Base-by-base conservation (phyloP, 2,113 vertebrate species). In the Platanista minor region DNA sequence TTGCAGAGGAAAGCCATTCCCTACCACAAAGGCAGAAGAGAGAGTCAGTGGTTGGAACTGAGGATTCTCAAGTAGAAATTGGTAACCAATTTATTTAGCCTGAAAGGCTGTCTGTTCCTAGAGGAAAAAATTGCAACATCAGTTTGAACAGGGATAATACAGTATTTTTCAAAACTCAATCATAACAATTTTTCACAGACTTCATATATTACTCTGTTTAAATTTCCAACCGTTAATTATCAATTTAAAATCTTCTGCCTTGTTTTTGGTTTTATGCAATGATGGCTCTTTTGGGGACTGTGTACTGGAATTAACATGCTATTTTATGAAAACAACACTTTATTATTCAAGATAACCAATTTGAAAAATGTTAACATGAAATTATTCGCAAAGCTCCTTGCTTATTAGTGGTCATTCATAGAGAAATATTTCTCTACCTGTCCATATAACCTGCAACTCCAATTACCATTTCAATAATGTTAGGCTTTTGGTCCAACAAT, bases 241-340 rank as follows among this genome's bases (percentile, higher is more conserved):
- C 72, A 77, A 18, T 78, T 95, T 87, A 91, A 92, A 81, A 66
- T 10, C 39, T 75, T 83, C 31, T 31, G 8, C 6, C 72, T 39
- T 90, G n/a, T 29, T 86, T 87, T 95, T 66, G 21, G 31, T 82
- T 91, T 87, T 78, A 49, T 64, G n/a, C 54, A 62, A 33, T 66
- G 18, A 25, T 78, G 57, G 3, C 41, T 69, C 41, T 78, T 96
- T 36, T 25, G 14, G 5, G 59, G 1, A 62, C 54, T 36, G 39
- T 25, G 29, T 29, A 54, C n/a, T 72, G 15, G 49, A 94, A 77
- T 86, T 95, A 77, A 20, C 3, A 71, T 43, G 21, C 39, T 71
- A 72, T 80, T 93, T 87, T 93, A 78, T 90, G 62, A 95, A 95
- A 97, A 78, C 31, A 57, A 33, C 72, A 31, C 43, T 85, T 82